phyloP scores from a whole-genome alignment of 2,113 vertebrate genomes.

The Peromyscus maniculatus region DNA sequence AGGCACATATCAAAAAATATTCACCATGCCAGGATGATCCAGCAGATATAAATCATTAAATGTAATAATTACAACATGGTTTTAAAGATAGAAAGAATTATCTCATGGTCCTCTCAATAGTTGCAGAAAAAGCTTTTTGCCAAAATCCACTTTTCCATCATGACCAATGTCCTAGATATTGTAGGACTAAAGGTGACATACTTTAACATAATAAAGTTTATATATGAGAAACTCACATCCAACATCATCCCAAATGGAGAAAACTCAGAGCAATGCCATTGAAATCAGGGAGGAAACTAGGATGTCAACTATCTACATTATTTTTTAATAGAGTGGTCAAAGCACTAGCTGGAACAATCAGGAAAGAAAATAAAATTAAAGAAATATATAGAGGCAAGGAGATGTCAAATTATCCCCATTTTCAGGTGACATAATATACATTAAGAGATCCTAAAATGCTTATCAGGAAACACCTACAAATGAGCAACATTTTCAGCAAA shows the following conservation, averaged over 20 bases:
- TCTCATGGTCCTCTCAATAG: background rate
- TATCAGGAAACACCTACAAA: background rate
- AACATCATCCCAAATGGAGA: background rate
- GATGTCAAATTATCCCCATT: background rate
- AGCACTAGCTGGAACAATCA: background rate
- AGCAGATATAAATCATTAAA: no score
- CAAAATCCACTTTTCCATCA: background rate
- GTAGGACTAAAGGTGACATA: background rate
- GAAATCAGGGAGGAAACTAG: background rate
- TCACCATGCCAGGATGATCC: no score
- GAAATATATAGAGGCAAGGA: background rate
- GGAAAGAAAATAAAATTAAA: background rate
- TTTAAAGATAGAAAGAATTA: no score
- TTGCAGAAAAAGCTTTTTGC: background rate
- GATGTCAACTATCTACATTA: background rate
- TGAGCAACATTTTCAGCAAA: background rate
- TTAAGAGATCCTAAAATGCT: background rate
- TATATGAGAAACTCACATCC: background rate
- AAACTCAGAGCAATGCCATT: background rate
- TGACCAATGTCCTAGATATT: background rate
- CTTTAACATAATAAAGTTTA: background rate
- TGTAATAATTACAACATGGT: no score
- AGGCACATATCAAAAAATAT: no score
- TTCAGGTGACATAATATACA: background rate
- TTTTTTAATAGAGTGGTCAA: background rate